Percentiles rank a stretch among this genome's conserved stretches.
phyloP scores from a whole-genome alignment of 1,140 invertebrate genomes.

The Pachypeltis micranthus region DNA sequence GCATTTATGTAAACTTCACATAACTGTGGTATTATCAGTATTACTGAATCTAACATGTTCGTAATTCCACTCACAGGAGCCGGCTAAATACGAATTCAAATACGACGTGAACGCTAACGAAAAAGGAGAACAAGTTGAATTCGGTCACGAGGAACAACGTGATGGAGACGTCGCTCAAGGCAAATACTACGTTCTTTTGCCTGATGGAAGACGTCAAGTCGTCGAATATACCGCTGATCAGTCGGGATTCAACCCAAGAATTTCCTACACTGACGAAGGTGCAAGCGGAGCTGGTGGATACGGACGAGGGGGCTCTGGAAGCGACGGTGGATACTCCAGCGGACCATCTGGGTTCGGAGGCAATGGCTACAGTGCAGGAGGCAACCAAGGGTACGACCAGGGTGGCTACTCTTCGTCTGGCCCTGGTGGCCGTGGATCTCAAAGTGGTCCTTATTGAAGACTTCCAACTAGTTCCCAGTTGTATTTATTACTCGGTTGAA shows the following conservation, averaged over 20 bases:
- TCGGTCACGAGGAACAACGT: constrained; percentile 67
- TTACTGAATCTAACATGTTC: background rate
- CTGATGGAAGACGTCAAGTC: constrained; percentile 73
- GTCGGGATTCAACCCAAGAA: constrained; percentile 66
- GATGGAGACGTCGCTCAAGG: constrained; percentile 66
- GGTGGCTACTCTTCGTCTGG: too few relatives aligned
- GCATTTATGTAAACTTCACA: too few relatives aligned
- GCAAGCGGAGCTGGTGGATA: background rate
- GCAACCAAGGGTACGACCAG: background rate
- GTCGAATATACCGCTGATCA: constrained; percentile 71
- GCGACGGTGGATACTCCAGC: background rate
- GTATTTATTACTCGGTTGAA: too few relatives aligned
- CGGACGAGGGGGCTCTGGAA: background rate
- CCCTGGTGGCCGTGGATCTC: too few relatives aligned
- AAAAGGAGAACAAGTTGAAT: constrained; percentile 60
- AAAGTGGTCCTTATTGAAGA: too few relatives aligned
- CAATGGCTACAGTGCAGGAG: background rate
- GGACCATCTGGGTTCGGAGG: background rate
- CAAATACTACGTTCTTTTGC: constrained; percentile 71
- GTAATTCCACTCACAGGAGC: constrained; percentile 44
- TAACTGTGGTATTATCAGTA: too few relatives aligned
- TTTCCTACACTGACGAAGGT: constrained; percentile 61
- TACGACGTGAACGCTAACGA: constrained; percentile 66
- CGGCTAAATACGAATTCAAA: too few relatives aligned
- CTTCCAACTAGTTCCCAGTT: too few relatives aligned